Conservation (phyloP, 2,797 vertebrate species). For the Liasis olivaceus region DNA sequence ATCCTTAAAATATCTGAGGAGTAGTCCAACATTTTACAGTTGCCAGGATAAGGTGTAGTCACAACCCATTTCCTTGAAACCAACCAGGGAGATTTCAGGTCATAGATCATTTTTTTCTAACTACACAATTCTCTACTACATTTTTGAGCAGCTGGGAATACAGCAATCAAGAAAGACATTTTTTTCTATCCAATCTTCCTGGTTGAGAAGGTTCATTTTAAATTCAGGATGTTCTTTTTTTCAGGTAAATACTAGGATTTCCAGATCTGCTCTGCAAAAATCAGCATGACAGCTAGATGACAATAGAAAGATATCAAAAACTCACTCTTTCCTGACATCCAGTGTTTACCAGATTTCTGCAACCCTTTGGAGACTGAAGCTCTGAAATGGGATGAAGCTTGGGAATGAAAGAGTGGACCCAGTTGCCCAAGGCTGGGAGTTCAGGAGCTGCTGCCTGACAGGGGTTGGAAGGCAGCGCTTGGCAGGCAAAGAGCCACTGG, state of each 20-base stretch:
- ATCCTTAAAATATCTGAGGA: not conserved
- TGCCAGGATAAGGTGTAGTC: not conserved
- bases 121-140: not conserved
- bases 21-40: not conserved
- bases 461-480: not conserved
- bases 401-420: not conserved
- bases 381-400: not conserved
- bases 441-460: not conserved
- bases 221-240: not conserved
- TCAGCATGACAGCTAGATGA: not conserved
- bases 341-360: not conserved
- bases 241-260: not conserved
- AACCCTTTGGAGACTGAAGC: not conserved
- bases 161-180: not conserved
- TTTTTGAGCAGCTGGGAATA: not conserved
- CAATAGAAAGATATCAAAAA: not conserved
- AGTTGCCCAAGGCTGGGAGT: not conserved
- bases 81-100: not conserved
- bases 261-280: not conserved
- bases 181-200: not conserved
- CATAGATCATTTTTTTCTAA: not conserved
- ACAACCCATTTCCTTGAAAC: not conserved
- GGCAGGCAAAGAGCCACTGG: not conserved
- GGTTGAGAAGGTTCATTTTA: not conserved
- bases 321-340: not conserved